phyloP scores from a whole-genome alignment of 1,140 invertebrate species.

The Micrasema minimum region DNA sequence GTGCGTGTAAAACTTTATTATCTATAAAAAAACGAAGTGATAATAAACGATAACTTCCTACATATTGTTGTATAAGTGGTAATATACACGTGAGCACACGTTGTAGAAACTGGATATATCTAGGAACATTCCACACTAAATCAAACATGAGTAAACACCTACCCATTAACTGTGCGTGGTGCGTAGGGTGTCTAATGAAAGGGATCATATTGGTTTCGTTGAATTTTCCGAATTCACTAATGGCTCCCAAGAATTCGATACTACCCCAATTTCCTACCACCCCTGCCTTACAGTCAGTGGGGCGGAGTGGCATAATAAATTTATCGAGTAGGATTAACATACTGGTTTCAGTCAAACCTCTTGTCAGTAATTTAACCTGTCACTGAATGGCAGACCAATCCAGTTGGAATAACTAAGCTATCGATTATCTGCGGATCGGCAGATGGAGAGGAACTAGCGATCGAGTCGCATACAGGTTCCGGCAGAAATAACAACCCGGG shows the following conservation, averaged over 20 bases:
- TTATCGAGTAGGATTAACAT: slow-evolving; percentile 28
- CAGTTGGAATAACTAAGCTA: not conserved
- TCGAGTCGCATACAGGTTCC: too few relatives aligned
- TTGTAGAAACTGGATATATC: too few relatives aligned
- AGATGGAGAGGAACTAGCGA: too few relatives aligned
- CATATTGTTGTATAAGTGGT: too few relatives aligned
- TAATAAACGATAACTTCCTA: too few relatives aligned
- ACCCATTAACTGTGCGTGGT: not conserved
- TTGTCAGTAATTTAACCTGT: slow-evolving; percentile 37
- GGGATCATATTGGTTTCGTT: slow-evolving; percentile 23
- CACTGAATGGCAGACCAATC: slow-evolving; percentile 22
- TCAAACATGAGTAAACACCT: too few relatives aligned
- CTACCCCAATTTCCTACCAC: not conserved
- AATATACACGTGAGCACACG: too few relatives aligned
- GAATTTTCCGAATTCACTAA: slow-evolving; percentile 20
- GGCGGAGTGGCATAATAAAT: too few relatives aligned
- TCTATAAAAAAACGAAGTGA: too few relatives aligned
- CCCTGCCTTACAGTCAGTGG: not conserved
- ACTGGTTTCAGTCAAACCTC: slow-evolving; percentile 42
- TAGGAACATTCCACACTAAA: too few relatives aligned
- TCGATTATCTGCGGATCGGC: not conserved
- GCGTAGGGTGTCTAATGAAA: not conserved
- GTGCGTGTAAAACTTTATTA: too few relatives aligned
- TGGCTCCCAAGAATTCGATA: slow-evolving; percentile 1
- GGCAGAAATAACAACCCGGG: too few relatives aligned